Conservation (phyloP, 2,888 invertebrate genomes). For the Parnassius apollo region DNA sequence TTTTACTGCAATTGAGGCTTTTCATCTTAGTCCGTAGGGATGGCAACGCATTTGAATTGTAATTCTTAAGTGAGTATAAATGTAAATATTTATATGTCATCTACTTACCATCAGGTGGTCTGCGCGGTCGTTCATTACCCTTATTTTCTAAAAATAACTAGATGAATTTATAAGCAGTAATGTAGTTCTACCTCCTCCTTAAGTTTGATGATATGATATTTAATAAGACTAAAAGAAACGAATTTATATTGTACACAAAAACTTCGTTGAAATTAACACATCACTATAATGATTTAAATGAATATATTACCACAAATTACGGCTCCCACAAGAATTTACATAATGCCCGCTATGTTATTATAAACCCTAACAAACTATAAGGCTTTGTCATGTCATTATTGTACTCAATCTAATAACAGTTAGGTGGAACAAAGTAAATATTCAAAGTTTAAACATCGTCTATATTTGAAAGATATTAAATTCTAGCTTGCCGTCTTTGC, state of each 20-base stretch:
- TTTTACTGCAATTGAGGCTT: no score
- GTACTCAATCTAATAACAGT: constrained; percentile 17
- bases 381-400: constrained; percentile 9
- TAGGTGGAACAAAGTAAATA: constrained; percentile 17
- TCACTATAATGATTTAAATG: neutral
- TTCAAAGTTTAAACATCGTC: constrained; percentile 8
- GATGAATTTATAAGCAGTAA: no score
- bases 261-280: neutral
- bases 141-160: no score
- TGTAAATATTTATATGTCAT: no score
- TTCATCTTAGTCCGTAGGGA: no score
- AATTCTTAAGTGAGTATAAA: no score
- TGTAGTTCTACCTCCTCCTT: no score
- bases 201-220: no score
- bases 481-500: neutral
- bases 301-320: neutral
- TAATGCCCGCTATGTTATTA: constrained; percentile 3
- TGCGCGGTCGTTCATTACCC: no score
- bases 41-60: no score
- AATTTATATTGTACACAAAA: neutral
- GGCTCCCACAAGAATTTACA: constrained; percentile 4
- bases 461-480: constrained; percentile 8
- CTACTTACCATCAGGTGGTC: no score
- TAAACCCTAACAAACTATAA: constrained; percentile 6
- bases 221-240: no score